phyloP scores from a whole-genome alignment of 2,888 invertebrate species.

The Agriopis aurantiaria region DNA sequence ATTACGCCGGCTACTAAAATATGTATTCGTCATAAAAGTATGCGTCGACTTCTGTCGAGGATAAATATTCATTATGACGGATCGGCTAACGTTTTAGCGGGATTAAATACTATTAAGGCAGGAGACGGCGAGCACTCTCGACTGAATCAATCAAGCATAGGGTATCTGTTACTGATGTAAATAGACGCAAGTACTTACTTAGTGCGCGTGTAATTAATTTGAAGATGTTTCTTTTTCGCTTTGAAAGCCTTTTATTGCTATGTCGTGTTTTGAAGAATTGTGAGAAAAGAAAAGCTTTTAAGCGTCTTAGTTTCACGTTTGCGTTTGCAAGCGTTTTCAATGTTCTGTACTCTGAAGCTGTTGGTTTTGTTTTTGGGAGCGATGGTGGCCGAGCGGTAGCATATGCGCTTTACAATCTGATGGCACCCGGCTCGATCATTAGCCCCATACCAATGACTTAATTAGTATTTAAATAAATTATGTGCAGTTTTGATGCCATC shows the following conservation, averaged over 20 bases:
- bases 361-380: not conserved
- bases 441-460: no score
- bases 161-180: slow-evolving; percentile 47
- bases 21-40: slow-evolving; percentile 86
- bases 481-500: no score
- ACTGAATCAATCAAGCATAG: slow-evolving; percentile 74
- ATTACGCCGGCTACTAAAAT: slow-evolving; percentile 85
- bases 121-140: slow-evolving; percentile 65
- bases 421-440: no score
- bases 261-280: slow-evolving; percentile 13
- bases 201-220: slow-evolving; percentile 27
- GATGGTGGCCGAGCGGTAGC: no score
- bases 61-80: slow-evolving; percentile 86
- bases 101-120: slow-evolving; percentile 81
- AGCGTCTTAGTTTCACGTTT: not conserved
- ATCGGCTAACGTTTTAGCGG: slow-evolving; percentile 83
- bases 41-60: slow-evolving; percentile 79
- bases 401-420: no score
- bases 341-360: not conserved
- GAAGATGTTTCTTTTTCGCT: slow-evolving; percentile 24
- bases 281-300: slow-evolving; percentile 15
- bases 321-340: no score
- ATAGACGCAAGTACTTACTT: slow-evolving; percentile 28
- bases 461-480: no score
- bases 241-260: slow-evolving; percentile 12